A percentile compares a stretch with the other conserved stretches of the same genome.
Evolutionary conservation across 2,113 vertebrate genomes (phyloP).

Genomic region (Acrocephalus kingi): DNA sequence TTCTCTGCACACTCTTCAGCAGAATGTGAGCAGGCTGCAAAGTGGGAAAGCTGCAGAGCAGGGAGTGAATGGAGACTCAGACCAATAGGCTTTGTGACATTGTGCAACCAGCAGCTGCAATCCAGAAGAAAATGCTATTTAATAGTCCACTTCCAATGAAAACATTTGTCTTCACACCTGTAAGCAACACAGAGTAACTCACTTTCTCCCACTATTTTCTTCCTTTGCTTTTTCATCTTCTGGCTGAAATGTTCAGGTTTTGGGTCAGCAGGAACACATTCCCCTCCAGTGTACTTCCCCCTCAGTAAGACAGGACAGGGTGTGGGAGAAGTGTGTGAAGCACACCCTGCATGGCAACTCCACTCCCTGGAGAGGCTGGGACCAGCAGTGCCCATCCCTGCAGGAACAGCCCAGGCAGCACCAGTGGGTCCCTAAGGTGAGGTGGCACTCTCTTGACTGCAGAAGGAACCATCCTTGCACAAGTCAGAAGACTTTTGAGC

Average conservation of each 20-base stretch:
- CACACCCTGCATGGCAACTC: not conserved
- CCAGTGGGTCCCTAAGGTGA: no score
- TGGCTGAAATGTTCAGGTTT: not conserved
- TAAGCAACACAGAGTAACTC: not conserved
- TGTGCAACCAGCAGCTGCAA: not conserved
- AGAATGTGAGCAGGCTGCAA: not conserved
- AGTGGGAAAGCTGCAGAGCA: not conserved
- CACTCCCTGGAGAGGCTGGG: accelerated
- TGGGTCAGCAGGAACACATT: not conserved
- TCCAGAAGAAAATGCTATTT: not conserved
- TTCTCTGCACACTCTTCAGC: not conserved
- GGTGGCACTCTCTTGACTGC: accelerated
- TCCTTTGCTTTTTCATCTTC: not conserved
- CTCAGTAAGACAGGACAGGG: not conserved
- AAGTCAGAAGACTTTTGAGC: not conserved
- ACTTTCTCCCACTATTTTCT: not conserved
- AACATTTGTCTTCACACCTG: not conserved
- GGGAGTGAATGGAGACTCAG: not conserved
- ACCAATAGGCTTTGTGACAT: not conserved
- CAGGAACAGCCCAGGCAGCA: no score
- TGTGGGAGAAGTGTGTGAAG: not conserved
- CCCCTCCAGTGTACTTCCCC: not conserved
- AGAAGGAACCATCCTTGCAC: not conserved
- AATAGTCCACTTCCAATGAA: not conserved
- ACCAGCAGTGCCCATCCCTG: accelerated